These are phyloP conservation scores for Erannis defoliaria DNA, from an alignment of 2,888 invertebrate species.

Conservation along the genomic window DNA sequence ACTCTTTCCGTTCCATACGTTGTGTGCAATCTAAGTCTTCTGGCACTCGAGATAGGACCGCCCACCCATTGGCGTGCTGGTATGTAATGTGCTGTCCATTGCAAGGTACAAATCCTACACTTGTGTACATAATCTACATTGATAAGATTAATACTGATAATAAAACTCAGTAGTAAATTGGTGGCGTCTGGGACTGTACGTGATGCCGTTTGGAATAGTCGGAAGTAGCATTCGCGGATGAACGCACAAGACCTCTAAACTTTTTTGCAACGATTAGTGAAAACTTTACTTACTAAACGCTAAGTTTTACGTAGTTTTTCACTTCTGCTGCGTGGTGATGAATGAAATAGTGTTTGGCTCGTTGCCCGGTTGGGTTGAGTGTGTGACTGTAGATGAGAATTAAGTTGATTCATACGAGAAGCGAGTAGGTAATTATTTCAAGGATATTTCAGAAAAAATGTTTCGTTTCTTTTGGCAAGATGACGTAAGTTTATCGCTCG, in stretches of 20 bases:
- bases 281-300: conserved; percentile 52
- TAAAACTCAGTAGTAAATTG: conserved; percentile 49
- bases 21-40: conserved; percentile 57
- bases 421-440: conserved; percentile 40
- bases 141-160: conserved; percentile 74
- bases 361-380: conserved; percentile 45
- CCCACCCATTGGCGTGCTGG: conserved; percentile 67
- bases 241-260: conserved; percentile 44
- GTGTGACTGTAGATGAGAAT: conserved; percentile 35
- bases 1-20: conserved; percentile 79
- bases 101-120: conserved; percentile 73
- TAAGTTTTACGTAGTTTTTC: conserved; percentile 17
- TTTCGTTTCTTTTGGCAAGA: conserved; percentile 1
- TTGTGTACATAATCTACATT: conserved; percentile 81
- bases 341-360: conserved; percentile 41
- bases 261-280: conserved; percentile 42
- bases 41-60: conserved; percentile 48
- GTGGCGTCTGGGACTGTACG: conserved; percentile 23
- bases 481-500: conserved; percentile 34
- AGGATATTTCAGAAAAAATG: conserved; percentile 45
- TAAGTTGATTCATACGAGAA: conserved; percentile 40
- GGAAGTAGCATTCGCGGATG: conserved; percentile 39
- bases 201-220: conserved; percentile 17
- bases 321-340: conserved; percentile 36
- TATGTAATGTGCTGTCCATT: conserved; percentile 77